Conservation (phyloP, 2,888 invertebrate species). For the Cephus pulcher region DNA sequence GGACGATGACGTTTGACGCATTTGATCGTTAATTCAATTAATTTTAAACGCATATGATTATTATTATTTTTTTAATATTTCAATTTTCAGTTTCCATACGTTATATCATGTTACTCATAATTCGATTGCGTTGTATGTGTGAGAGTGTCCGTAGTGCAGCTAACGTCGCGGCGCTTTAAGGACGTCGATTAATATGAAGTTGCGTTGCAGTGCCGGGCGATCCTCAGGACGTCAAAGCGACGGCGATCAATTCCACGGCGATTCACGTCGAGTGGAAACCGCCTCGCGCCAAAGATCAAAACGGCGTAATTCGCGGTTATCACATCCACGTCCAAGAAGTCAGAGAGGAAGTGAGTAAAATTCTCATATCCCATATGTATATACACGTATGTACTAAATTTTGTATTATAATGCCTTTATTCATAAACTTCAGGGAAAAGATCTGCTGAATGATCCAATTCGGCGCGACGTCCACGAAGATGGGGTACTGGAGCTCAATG, state of each 20-base stretch:
- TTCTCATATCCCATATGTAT: not conserved
- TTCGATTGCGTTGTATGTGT: slow-evolving; percentile 59
- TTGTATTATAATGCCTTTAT: not conserved
- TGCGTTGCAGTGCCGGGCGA: slow-evolving; percentile 93
- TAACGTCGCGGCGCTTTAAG: slow-evolving; percentile 22
- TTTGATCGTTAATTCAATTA: too few relatives aligned
- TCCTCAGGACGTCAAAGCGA: slow-evolving; percentile 92
- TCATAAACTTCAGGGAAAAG: slow-evolving; percentile 71
- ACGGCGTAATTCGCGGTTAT: slow-evolving; percentile 96
- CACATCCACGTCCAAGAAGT: slow-evolving; percentile 95
- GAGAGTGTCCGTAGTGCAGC: slow-evolving; percentile 55
- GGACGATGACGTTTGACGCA: not conserved
- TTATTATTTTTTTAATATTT: not conserved
- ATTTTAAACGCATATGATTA: not conserved
- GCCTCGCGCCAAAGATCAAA: slow-evolving; percentile 89
- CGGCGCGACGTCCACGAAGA: slow-evolving; percentile 88
- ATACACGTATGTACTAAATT: not conserved
- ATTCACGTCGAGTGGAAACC: slow-evolving; percentile 96
- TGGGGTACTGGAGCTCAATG: slow-evolving; percentile 80
- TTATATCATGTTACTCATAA: not conserved
- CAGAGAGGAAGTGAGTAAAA: slow-evolving; percentile 78
- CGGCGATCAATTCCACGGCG: slow-evolving; percentile 94
- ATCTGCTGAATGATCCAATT: slow-evolving; percentile 86
- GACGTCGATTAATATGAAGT: slow-evolving; percentile 46
- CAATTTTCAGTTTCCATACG: slow-evolving; percentile 6